Evolutionary conservation across 2,888 invertebrate genomes (phyloP).

Genomic region (Gymnosoma rotundatum): DNA sequence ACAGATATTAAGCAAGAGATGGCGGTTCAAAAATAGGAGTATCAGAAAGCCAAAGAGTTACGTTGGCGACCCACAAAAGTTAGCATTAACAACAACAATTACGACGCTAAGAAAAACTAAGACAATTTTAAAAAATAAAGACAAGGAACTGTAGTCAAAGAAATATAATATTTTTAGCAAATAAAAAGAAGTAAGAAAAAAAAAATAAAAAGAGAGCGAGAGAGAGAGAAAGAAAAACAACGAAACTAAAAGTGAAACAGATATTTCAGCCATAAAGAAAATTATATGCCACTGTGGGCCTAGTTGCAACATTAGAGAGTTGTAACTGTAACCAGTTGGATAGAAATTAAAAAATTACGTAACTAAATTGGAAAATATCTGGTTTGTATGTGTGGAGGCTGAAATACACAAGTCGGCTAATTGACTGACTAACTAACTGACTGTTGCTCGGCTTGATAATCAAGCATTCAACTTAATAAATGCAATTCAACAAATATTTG

Average conservation of each 20-base stretch:
- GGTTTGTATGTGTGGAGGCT: slow-evolving; percentile 57
- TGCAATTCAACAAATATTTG: slow-evolving; percentile 29
- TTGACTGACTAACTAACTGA: not conserved
- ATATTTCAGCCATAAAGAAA: slow-evolving; percentile 49
- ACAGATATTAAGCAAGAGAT: slow-evolving; percentile 11
- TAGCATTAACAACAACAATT: not conserved
- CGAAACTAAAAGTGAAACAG: slow-evolving; percentile 62
- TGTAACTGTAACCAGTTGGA: not conserved
- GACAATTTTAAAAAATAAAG: slow-evolving; percentile 30
- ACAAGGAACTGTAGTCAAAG: slow-evolving; percentile 11
- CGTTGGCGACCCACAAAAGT: slow-evolving; percentile 66
- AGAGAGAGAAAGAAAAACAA: slow-evolving; percentile 11
- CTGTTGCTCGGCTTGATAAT: slow-evolving; percentile 13
- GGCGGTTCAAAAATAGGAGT: not conserved
- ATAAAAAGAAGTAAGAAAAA: slow-evolving; percentile 25
- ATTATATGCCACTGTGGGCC: slow-evolving; percentile 39
- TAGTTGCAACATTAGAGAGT: slow-evolving; percentile 52
- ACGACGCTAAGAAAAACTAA: slow-evolving; percentile 10
- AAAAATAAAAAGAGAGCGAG: no score
- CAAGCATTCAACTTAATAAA: slow-evolving; percentile 42
- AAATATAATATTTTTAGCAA: not conserved
- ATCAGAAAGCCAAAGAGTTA: slow-evolving; percentile 40
- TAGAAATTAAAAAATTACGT: slow-evolving; percentile 60
- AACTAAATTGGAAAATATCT: slow-evolving; percentile 59
- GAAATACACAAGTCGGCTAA: slow-evolving; percentile 25